Evolutionary conservation across 2,888 invertebrate species (phyloP).

Genomic region (Colletes collaris): DNA sequence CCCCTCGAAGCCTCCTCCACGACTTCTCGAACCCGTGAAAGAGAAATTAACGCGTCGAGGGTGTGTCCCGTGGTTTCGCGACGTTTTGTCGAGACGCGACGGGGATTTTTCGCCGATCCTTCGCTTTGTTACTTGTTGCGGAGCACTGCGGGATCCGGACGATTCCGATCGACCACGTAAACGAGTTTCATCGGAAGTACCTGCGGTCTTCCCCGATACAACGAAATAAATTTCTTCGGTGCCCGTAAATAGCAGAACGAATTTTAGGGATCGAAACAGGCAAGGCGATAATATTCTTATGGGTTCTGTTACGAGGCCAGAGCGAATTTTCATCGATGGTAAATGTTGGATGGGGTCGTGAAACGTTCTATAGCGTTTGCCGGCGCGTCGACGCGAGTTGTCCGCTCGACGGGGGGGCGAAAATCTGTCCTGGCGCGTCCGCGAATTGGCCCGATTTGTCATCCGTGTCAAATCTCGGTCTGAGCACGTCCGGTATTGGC

Average conservation of each 20-base stretch:
- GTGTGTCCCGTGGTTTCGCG: conserved; percentile 26
- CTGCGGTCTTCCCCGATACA: too few relatives aligned
- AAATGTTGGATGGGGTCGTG: too few relatives aligned
- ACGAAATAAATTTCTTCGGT: too few relatives aligned
- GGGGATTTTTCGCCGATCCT: conserved; percentile 27
- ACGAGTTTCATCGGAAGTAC: too few relatives aligned
- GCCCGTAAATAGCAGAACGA: too few relatives aligned
- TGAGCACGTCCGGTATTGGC: conserved; percentile 80
- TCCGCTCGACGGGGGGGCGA: neutral
- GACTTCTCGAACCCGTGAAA: conserved; percentile 21
- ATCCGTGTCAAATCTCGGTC: conserved; percentile 80
- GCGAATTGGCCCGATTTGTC: conserved; percentile 78
- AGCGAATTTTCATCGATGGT: too few relatives aligned
- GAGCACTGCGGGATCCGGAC: neutral
- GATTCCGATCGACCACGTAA: neutral
- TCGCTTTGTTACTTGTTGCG: neutral
- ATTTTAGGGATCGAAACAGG: too few relatives aligned
- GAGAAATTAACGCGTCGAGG: conserved; percentile 48
- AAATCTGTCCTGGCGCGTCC: neutral
- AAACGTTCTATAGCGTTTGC: neutral
- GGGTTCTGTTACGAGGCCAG: too few relatives aligned
- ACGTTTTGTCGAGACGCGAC: conserved; percentile 16
- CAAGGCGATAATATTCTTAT: too few relatives aligned
- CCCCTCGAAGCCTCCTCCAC: neutral
- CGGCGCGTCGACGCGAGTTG: neutral